Base-by-base conservation (phyloP, 2,113 vertebrate genomes). In the Mus pahari region DNA sequence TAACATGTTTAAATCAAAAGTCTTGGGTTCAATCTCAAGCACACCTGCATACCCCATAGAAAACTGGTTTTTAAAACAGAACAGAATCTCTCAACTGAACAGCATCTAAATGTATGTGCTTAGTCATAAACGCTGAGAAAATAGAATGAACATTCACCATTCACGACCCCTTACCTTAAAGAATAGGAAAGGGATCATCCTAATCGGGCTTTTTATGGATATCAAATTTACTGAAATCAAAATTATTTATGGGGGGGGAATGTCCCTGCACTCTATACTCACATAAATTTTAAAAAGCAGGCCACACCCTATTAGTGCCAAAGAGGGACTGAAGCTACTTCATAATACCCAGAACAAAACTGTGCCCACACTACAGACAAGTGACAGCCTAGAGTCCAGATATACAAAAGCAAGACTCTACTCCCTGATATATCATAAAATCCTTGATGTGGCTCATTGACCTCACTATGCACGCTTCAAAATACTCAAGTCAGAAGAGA, bases 31-130 rank as follows among this genome's bases (percentile, higher is more conserved):
- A 74, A 55, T 33, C 20, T 71, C 53, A 75, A 28, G 24, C 64
- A 36, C 16, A 60, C 5, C 9, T 58, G 36, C 45, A 68, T 4
- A 24, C 31, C 2, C 45, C 28, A 62, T 19, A 71, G 68, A 84
- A 78, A 70, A 48, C 45, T 73, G 53, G 10, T 79, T 84, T 74
- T 39, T 48, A 79, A 77, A 91, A 88, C 36, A 90, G 45, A 96
- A 90, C 22, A 92, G 31, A 90, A 39, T 60, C 64, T 90, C 62
- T 92, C 84, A 66, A 17, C 74, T 60, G 22, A 86, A 92, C 8
- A 89, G 7, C 28, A 89, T 28, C 55, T 95, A 92, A 95, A 75
- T 16, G 26, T 0, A 42, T 68, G 11, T 58, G 66, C 66, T 95
- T 64, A 86, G 64, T 86, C 89, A 82, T 19, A 82, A 82, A 75